phyloP scores from a whole-genome alignment of 2,113 vertebrate genomes.

The Prunella fulvescens region DNA sequence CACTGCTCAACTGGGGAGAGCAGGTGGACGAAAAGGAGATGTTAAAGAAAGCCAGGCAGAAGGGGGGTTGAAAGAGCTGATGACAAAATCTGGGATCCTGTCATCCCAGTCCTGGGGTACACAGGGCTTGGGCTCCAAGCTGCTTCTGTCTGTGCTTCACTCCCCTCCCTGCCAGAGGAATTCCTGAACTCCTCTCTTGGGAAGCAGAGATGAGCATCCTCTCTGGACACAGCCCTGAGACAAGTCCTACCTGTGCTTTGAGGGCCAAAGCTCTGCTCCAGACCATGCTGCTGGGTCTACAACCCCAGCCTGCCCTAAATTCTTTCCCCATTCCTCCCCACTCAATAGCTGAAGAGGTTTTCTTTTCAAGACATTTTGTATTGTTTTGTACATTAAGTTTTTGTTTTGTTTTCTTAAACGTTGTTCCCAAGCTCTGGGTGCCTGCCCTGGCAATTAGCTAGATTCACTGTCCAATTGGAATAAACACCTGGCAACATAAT shows the following conservation, averaged over 20 bases:
- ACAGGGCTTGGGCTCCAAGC: not conserved
- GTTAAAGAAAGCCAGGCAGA: not conserved
- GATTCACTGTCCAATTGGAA: constrained; percentile 4
- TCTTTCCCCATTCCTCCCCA: not conserved
- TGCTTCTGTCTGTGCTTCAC: not conserved
- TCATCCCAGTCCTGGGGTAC: not conserved
- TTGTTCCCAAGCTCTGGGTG: not conserved
- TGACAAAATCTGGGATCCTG: not conserved
- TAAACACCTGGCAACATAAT: constrained; percentile 8
- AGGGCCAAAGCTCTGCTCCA: not conserved
- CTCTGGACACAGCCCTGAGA: not conserved
- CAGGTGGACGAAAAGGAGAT: not conserved
- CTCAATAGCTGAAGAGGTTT: not conserved
- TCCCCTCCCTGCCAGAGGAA: not conserved
- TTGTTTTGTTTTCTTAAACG: not conserved
- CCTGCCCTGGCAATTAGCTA: not conserved
- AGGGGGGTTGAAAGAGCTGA: not conserved
- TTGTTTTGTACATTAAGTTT: not conserved
- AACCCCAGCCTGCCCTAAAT: not conserved
- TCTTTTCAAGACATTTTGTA: not conserved
- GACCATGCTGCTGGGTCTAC: rapidly evolving
- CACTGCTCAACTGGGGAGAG: rapidly evolving
- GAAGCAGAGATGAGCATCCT: not conserved
- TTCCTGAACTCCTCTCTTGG: not conserved
- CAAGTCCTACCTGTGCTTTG: not conserved